Evolutionary conservation across 2,113 vertebrate genomes (phyloP).

Genomic region (Rhea americana): DNA sequence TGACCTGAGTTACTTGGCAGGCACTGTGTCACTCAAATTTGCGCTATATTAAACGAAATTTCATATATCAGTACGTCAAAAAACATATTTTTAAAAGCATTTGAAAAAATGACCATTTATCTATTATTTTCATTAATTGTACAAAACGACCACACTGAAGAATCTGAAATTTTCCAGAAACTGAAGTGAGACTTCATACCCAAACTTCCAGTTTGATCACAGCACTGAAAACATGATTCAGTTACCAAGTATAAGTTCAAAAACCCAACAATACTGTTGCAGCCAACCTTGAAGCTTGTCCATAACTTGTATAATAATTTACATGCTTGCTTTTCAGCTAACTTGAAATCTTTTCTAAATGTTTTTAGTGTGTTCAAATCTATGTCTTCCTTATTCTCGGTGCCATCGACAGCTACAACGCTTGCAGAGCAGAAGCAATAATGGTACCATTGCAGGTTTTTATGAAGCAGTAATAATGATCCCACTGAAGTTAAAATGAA

Average conservation of each 20-base stretch:
- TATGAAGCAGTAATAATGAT: slow-evolving; percentile 55
- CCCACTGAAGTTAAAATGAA: slow-evolving; percentile 43
- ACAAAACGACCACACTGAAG: neutral
- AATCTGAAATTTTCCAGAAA: neutral
- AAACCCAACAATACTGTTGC: neutral
- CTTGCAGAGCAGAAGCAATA: slow-evolving; percentile 3
- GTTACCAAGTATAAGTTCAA: neutral
- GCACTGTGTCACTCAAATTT: neutral
- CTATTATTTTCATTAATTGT: neutral
- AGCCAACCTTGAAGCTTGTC: neutral
- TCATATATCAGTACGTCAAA: neutral
- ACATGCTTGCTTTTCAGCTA: neutral
- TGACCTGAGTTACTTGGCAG: neutral
- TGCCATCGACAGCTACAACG: neutral
- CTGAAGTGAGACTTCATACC: neutral
- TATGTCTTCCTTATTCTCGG: neutral
- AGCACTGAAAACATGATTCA: neutral
- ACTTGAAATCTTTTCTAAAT: slow-evolving; percentile 29
- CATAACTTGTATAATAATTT: neutral
- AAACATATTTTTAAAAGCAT: neutral
- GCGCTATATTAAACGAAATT: neutral
- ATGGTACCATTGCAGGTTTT: slow-evolving; percentile 6
- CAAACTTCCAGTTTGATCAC: neutral
- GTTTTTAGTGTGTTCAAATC: slow-evolving; percentile 28
- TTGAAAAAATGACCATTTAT: neutral